Conservation (phyloP, 2,113 vertebrate species). For the Silurus glanis region DNA sequence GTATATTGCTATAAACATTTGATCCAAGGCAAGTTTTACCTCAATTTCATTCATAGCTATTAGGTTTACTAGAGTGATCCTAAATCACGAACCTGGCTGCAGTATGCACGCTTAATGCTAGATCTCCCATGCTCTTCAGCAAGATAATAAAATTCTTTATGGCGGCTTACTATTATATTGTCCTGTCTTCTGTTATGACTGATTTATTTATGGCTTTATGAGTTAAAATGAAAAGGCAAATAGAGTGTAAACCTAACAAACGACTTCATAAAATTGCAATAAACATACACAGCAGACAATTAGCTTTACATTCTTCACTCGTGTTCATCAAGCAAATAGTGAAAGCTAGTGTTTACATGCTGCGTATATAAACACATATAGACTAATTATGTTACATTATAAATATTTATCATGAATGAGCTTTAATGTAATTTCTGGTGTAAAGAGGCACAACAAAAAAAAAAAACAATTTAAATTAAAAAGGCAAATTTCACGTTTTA, state of each 20-base stretch:
- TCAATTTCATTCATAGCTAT: constrained; percentile 47
- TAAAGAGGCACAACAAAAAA: too few relatives aligned
- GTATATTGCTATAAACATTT: constrained; percentile 39
- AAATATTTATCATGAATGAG: not conserved
- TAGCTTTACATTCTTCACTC: not conserved
- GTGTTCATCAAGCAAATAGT: not conserved
- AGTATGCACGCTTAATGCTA: constrained; percentile 13
- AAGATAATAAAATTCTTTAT: constrained; percentile 23
- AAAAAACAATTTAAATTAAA: too few relatives aligned
- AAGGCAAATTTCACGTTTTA: too few relatives aligned
- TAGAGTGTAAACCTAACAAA: not conserved
- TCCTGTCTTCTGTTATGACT: not conserved
- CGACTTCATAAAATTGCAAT: not conserved
- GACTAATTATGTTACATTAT: not conserved
- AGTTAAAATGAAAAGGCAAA: not conserved
- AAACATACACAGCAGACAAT: not conserved
- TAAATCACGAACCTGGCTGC: constrained; percentile 44
- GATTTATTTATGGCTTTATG: constrained; percentile 6
- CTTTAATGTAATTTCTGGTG: not conserved
- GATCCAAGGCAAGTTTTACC: constrained; percentile 47
- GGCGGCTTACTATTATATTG: constrained; percentile 13
- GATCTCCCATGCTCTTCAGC: constrained; percentile 9
- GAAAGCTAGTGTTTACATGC: not conserved
- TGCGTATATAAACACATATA: not conserved
- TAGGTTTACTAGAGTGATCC: constrained; percentile 35